Conservation (phyloP, 2,888 invertebrate species). For the Gibbula magus region DNA sequence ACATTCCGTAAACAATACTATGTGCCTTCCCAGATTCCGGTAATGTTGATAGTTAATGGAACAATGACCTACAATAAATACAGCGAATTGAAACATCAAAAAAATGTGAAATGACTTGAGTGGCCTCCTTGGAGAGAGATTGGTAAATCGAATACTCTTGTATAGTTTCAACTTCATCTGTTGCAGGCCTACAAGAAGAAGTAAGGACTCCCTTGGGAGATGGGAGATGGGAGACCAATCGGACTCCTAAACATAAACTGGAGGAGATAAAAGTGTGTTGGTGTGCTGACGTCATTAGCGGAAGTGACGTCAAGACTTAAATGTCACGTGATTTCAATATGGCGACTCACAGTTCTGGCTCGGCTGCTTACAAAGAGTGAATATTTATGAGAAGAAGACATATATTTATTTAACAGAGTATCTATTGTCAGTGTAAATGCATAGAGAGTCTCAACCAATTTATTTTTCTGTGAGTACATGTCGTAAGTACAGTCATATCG, state of each 20-base stretch:
- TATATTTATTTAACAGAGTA: slow-evolving; percentile 1
- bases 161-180: background rate
- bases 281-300: background rate
- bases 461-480: too few relatives aligned
- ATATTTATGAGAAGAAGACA: background rate
- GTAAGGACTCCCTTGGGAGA: background rate
- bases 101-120: too few relatives aligned
- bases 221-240: background rate
- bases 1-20: too few relatives aligned
- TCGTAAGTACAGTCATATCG: too few relatives aligned
- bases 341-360: background rate
- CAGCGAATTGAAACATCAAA: too few relatives aligned
- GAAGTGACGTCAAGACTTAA: background rate
- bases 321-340: background rate
- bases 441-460: background rate
- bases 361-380: background rate
- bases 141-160: too few relatives aligned
- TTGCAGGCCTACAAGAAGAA: slow-evolving; percentile 29
- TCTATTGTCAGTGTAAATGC: background rate
- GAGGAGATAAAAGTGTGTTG: background rate
- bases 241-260: background rate
- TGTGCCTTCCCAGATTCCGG: too few relatives aligned
- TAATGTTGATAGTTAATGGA: too few relatives aligned
- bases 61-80: too few relatives aligned
- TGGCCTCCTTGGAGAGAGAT: too few relatives aligned